Conservation (phyloP, 2,113 vertebrate genomes). For the Rhodinocichla rosea region DNA sequence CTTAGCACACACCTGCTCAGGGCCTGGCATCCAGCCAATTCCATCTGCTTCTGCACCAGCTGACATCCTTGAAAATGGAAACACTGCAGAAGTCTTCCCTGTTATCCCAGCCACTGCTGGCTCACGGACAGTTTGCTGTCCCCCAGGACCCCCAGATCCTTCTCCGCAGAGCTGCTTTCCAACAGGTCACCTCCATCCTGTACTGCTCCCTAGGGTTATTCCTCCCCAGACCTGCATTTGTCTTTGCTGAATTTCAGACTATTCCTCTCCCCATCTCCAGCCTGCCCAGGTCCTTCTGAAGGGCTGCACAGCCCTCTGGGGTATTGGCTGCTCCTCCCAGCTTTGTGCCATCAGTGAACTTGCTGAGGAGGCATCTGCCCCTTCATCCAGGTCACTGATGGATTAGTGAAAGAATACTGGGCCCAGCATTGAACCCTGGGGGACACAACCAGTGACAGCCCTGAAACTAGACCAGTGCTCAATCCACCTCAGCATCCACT, state of each 20-base stretch:
- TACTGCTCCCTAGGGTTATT: neutral
- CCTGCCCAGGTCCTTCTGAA: neutral
- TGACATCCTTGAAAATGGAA: neutral
- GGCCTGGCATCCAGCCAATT: neutral
- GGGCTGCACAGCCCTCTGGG: neutral
- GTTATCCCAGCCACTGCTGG: neutral
- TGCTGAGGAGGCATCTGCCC: neutral
- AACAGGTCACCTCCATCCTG: neutral
- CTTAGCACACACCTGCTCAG: neutral
- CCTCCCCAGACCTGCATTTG: neutral
- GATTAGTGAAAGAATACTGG: neutral
- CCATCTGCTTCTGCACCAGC: neutral
- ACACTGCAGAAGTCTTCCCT: neutral
- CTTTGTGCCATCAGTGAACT: neutral
- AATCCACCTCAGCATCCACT: neutral
- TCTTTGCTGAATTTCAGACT: neutral
- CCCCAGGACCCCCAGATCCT: neutral
- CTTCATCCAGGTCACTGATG: neutral
- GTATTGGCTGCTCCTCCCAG: neutral
- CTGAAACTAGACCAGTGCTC: neutral
- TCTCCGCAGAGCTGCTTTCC: neutral
- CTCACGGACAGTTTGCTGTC: neutral
- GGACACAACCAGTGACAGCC: neutral
- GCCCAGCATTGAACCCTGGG: neutral
- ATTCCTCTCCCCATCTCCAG: neutral